Evolutionary conservation across 2,797 vertebrate species (phyloP), one percentile per base, ranked within the genome.

Genomic region (Atherinosoma microstoma): DNA sequence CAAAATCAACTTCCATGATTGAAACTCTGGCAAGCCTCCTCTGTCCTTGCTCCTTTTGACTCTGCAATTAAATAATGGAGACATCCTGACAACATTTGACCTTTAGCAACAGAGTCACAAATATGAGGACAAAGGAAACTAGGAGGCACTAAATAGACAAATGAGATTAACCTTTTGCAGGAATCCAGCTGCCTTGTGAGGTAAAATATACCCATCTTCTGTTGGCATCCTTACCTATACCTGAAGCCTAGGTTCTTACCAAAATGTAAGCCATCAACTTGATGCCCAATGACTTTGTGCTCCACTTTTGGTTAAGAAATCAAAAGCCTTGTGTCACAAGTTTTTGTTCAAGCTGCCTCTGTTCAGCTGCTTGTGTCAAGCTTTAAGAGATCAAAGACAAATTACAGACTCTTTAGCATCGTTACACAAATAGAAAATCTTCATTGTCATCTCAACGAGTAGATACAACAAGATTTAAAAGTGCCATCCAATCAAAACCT

Each of bases 321-420:
- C n/a, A 36, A 27, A 16, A 36, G 13, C 22, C 34, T 40, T 15
- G 27, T 11, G 35, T 16, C 54, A 15, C 4, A 42, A 76, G 30
- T 49, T 30, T 61, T 64, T 47, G 56, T 27, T 36, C 18, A 40
- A 38, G 49, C 62, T 36, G 59, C 67, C 34, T 70, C 29, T 0
- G 47, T 18, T 27, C 32, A 38, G 63, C 47, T 24, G 58, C 22
- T 47, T 56, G 53, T 57, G 71, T 69, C 53, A 15, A 59, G 40
- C 57, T 51, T 56, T 3, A 62, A 42, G 7, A 27, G 67, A 85
- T 80, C 71, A 83, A 70, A 83, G 63, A 47, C 58, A 76, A 75
- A 70, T 30, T 67, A 75, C 69, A 16, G 58, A 71, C 78, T 71
- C 57, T 58, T 34, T 60, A 57, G 70, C 66, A 78, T 80, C 58